Percentiles rank a stretch among this genome's conserved stretches.
phyloP scores from a whole-genome alignment of 2,797 vertebrate genomes.

The Scolopax rusticola region DNA sequence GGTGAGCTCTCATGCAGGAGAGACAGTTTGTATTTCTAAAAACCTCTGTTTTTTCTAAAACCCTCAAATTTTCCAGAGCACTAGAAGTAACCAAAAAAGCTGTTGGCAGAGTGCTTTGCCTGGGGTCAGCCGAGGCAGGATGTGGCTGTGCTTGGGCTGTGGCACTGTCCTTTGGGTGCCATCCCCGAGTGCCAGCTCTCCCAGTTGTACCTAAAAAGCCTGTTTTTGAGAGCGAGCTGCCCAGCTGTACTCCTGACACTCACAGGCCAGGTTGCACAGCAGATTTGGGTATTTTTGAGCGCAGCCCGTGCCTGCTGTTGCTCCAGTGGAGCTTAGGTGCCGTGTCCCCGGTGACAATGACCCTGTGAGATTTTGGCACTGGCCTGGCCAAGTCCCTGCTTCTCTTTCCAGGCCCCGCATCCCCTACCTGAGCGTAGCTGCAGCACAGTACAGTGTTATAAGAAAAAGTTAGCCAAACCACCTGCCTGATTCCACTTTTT shows the following conservation, averaged over 20 bases:
- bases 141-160: neutral
- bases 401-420: neutral
- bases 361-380: neutral
- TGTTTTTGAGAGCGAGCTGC: neutral
- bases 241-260: neutral
- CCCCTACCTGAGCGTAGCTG: conserved; percentile 7
- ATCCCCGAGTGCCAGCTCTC: neutral
- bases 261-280: neutral
- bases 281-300: neutral
- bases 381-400: neutral
- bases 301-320: neutral
- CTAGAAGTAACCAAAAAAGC: neutral
- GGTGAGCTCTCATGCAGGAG: neutral
- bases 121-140: fast-evolving
- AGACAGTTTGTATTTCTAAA: neutral
- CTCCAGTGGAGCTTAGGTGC: neutral
- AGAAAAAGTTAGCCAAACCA: conserved; percentile 75
- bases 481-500: conserved; percentile 90
- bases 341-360: fast-evolving
- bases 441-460: conserved; percentile 45
- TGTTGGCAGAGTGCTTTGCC: neutral
- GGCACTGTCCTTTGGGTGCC: neutral
- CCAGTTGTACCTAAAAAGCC: neutral
- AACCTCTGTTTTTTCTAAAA: neutral
- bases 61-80: neutral